phyloP scores from a whole-genome alignment of 2,888 invertebrate genomes.

The Synanthedon andrenaeformis region DNA sequence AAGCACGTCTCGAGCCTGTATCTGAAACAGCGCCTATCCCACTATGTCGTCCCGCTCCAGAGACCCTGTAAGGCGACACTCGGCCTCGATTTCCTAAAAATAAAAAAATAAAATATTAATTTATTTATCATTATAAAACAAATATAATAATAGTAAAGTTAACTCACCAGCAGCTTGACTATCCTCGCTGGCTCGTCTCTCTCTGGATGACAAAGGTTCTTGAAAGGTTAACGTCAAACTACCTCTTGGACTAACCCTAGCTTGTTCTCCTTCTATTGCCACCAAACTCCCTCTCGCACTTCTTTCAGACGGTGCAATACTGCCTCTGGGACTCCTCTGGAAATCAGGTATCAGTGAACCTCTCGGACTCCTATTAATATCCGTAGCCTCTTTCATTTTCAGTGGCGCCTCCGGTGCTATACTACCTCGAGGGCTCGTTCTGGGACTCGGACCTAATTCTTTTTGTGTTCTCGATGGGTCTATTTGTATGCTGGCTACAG shows the following conservation, averaged over 20 bases:
- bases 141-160: not conserved
- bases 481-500: slow-evolving; percentile 61
- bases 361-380: slow-evolving; percentile 62
- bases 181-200: slow-evolving; percentile 72
- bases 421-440: slow-evolving; percentile 72
- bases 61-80: slow-evolving; percentile 74
- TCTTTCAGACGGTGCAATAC: slow-evolving; percentile 68
- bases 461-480: slow-evolving; percentile 54
- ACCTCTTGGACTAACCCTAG: slow-evolving; percentile 67
- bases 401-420: slow-evolving; percentile 54
- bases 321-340: slow-evolving; percentile 73
- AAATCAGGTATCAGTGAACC: slow-evolving; percentile 72
- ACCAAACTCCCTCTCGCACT: slow-evolving; percentile 56
- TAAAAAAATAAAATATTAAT: not conserved
- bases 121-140: not conserved
- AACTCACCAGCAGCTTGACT: slow-evolving; percentile 61
- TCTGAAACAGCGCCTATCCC: slow-evolving; percentile 63
- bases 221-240: slow-evolving; percentile 73
- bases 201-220: slow-evolving; percentile 67
- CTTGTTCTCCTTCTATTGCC: slow-evolving; percentile 41
- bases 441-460: slow-evolving; percentile 62
- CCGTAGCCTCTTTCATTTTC: slow-evolving; percentile 56
- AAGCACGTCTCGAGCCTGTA: slow-evolving; percentile 74
- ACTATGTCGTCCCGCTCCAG: slow-evolving; percentile 53
- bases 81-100: slow-evolving; percentile 43